These are phyloP conservation scores for Holotrichia oblita DNA, from an alignment of 1,140 invertebrate species.

Conservation along the genomic window DNA sequence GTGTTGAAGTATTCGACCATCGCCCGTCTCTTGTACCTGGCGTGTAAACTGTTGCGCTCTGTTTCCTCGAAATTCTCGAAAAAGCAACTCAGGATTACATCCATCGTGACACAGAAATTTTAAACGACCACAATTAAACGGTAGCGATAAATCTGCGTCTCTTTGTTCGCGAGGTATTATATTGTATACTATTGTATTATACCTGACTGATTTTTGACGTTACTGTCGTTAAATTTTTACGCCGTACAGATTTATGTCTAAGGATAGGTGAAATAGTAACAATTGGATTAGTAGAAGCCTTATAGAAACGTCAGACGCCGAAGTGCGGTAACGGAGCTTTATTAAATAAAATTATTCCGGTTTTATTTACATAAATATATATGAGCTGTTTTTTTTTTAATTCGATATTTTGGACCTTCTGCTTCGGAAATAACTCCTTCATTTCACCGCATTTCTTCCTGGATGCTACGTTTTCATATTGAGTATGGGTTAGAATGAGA, in stretches of 20 bases:
- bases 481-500: too few relatives aligned
- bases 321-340: neutral
- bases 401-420: too few relatives aligned
- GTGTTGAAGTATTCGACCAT: slow-evolving; percentile 75
- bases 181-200: neutral
- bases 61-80: slow-evolving; percentile 73
- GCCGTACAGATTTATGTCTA: neutral
- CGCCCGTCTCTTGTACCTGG: slow-evolving; percentile 69
- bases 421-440: too few relatives aligned
- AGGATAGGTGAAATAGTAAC: neutral
- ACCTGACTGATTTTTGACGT: slow-evolving; percentile 22
- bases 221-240: slow-evolving; percentile 3
- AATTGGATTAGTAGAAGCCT: slow-evolving; percentile 26
- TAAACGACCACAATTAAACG: slow-evolving; percentile 1
- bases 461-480: too few relatives aligned
- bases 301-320: neutral
- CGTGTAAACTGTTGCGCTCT: slow-evolving; percentile 71
- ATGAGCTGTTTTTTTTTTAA: too few relatives aligned
- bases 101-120: slow-evolving; percentile 63
- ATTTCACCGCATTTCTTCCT: too few relatives aligned
- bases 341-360: too few relatives aligned
- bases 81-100: slow-evolving; percentile 74
- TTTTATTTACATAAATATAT: too few relatives aligned
- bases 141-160: neutral
- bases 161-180: too few relatives aligned